phyloP scores from a whole-genome alignment of 2,113 vertebrate genomes.

The Halcyon senegalensis region DNA sequence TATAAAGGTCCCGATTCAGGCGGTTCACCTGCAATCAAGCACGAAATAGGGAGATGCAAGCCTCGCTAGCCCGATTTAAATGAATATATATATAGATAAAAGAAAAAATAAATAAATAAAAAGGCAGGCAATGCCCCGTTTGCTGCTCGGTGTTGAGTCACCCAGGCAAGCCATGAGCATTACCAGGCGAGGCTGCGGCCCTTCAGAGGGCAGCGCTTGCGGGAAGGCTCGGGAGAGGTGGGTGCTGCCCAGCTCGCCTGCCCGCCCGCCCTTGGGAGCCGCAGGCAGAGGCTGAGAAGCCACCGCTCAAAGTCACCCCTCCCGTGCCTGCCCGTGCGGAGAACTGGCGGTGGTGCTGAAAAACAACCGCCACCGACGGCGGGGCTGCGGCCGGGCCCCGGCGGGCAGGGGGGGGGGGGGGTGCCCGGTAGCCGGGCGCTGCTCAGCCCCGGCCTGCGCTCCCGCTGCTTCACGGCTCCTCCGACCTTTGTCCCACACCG shows the following conservation, averaged over 20 bases:
- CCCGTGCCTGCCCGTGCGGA: not conserved
- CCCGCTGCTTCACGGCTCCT: not conserved
- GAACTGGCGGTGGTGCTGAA: conserved; percentile 67
- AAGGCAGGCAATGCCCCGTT: not conserved
- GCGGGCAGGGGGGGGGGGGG: not conserved
- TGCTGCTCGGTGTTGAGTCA: not conserved
- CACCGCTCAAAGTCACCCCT: conserved; percentile 1
- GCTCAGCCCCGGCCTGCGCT: not conserved
- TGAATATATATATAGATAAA: not conserved
- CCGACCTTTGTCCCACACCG: not conserved
- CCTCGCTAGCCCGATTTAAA: not conserved
- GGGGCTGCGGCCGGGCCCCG: not conserved
- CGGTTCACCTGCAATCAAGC: not conserved
- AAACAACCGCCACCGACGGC: not conserved
- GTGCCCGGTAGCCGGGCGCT: conserved; percentile 6
- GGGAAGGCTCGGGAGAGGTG: not conserved
- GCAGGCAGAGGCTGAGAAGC: not conserved
- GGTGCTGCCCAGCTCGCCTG: not conserved
- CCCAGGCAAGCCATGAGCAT: rapidly evolving
- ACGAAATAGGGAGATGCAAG: not conserved
- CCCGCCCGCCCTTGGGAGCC: not conserved
- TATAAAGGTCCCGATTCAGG: not conserved
- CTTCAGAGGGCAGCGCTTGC: not conserved
- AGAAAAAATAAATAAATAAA: too few relatives aligned
- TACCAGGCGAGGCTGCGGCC: not conserved